These are phyloP conservation scores for Sarcophaga rosellei DNA, from an alignment of 2,888 invertebrate species.

Conservation along the genomic window DNA sequence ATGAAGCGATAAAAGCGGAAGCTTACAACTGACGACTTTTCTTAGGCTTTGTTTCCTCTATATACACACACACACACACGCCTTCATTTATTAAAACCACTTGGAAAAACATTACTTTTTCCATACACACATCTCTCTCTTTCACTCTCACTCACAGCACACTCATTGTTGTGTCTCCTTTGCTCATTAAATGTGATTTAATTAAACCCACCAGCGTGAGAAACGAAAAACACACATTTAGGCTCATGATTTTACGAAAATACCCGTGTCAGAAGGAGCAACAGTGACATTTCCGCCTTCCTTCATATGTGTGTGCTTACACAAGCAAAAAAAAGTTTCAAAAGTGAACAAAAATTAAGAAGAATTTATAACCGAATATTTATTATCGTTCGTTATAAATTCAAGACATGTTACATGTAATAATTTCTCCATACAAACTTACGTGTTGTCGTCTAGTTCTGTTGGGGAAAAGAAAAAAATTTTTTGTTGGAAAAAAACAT, in stretches of 20 bases:
- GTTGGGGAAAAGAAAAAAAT: not conserved
- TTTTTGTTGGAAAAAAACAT: too few relatives aligned
- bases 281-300: constrained; percentile 4
- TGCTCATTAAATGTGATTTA: constrained; percentile 62
- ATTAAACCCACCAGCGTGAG: constrained; percentile 48
- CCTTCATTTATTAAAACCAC: not conserved
- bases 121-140: not conserved
- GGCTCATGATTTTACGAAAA: not conserved
- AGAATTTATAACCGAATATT: constrained; percentile 44
- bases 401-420: constrained; percentile 62
- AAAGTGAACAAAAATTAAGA: constrained; percentile 11
- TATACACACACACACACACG: not conserved
- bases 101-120: not conserved
- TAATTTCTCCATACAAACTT: constrained; percentile 54
- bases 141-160: not conserved
- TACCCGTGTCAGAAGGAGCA: constrained; percentile 1
- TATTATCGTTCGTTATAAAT: constrained; percentile 67
- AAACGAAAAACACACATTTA: too few relatives aligned
- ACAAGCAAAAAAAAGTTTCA: not conserved
- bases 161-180: constrained; percentile 2
- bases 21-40: constrained; percentile 29
- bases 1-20: constrained; percentile 55
- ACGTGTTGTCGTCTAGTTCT: constrained; percentile 46
- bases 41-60: not conserved
- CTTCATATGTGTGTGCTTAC: too few relatives aligned